Conservation (phyloP, 2,113 vertebrate genomes). For the Dicrurus megarhynchus region DNA sequence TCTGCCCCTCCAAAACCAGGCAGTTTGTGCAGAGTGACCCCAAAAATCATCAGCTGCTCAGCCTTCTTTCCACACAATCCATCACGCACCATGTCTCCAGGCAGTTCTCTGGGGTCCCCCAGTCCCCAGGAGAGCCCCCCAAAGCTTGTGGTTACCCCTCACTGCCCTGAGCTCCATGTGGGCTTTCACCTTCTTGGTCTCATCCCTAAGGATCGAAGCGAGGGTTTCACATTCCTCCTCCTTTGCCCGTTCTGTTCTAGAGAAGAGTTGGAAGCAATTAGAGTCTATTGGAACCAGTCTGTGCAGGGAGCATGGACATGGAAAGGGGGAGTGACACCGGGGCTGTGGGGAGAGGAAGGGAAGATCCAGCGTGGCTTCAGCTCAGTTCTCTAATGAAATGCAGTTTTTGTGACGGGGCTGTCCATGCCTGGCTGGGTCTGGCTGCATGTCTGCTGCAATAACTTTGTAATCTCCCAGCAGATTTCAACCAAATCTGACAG, state of each 20-base stretch:
- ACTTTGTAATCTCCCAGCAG: constrained; percentile 23
- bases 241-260: accelerated
- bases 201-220: background rate
- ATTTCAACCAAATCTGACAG: constrained; percentile 39
- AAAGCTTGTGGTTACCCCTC: background rate
- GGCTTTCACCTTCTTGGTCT: background rate
- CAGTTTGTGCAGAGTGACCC: background rate
- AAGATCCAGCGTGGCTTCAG: background rate
- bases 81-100: accelerated
- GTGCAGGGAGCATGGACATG: background rate
- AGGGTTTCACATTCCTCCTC: background rate
- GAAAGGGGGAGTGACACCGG: background rate
- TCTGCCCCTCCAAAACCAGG: background rate
- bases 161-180: background rate
- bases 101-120: background rate
- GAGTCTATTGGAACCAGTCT: background rate
- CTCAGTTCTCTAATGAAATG: constrained; percentile 1
- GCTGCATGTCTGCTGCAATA: constrained; percentile 32
- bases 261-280: background rate
- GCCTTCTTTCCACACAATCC: background rate
- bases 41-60: background rate
- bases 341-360: background rate
- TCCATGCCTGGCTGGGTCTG: constrained; percentile 4
- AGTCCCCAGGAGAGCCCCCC: background rate
- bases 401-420: background rate